Conservation (phyloP, 2,797 vertebrate species). For the Chaetodon trifasciatus region DNA sequence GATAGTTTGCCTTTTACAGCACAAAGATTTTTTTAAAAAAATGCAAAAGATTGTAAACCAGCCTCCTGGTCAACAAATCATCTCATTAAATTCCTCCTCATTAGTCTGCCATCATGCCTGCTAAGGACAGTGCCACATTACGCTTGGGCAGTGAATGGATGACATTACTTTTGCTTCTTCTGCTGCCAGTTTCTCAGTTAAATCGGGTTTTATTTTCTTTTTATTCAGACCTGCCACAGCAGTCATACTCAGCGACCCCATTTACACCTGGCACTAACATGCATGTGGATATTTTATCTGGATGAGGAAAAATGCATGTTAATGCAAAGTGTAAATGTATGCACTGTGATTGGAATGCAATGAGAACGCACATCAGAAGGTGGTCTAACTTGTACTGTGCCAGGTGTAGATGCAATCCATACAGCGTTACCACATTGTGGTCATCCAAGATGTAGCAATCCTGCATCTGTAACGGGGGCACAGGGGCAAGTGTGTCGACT, state of each 20-base stretch:
- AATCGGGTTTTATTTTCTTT: neutral
- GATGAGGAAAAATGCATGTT: neutral
- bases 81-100: constrained; percentile 1
- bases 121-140: neutral
- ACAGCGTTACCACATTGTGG: too few relatives aligned
- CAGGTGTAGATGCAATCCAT: too few relatives aligned
- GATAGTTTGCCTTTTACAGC: too few relatives aligned
- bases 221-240: neutral
- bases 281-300: neutral
- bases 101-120: neutral
- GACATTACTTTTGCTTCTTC: neutral
- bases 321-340: too few relatives aligned
- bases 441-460: too few relatives aligned
- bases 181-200: neutral
- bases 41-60: neutral
- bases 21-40: neutral
- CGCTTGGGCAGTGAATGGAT: neutral
- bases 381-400: too few relatives aligned
- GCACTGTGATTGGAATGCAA: neutral
- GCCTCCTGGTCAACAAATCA: neutral
- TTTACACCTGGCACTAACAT: neutral
- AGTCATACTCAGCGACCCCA: neutral
- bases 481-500: too few relatives aligned
- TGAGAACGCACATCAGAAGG: neutral
- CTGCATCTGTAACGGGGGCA: too few relatives aligned